Conservation (phyloP, 2,797 vertebrate species). For the Morus bassanus region DNA sequence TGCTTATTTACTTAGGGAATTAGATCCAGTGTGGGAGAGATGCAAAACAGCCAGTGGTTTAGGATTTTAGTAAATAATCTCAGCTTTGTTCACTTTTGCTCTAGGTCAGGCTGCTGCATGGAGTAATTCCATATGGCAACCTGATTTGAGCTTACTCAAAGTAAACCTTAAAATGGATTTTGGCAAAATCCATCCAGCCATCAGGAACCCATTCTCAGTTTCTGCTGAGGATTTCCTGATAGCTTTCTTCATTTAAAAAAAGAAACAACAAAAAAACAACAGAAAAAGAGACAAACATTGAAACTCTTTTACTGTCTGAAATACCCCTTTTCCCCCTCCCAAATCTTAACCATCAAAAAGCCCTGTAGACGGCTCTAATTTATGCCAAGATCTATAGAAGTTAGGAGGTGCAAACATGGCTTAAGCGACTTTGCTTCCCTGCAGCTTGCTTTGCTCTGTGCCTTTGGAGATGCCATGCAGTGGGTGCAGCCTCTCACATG, state of each 20-base stretch:
- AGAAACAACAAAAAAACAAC: background rate
- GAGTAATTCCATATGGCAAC: slow-evolving; percentile 75
- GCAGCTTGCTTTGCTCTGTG: rapidly evolving
- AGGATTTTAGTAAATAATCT: slow-evolving; percentile 68
- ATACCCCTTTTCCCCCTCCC: background rate
- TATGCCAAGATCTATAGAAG: background rate
- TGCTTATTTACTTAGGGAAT: slow-evolving; percentile 66
- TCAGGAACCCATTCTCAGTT: slow-evolving; percentile 72
- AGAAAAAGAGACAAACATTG: background rate
- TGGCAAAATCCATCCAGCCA: slow-evolving; percentile 65
- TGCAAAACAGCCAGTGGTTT: slow-evolving; percentile 57
- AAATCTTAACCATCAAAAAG: background rate
- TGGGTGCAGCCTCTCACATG: rapidly evolving
- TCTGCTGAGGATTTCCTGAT: slow-evolving; percentile 69
- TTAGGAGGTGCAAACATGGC: background rate
- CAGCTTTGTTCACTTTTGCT: slow-evolving; percentile 65
- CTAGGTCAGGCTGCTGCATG: slow-evolving; percentile 63
- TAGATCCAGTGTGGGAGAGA: slow-evolving; percentile 65
- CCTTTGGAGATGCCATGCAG: rapidly evolving
- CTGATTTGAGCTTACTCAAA: slow-evolving; percentile 64
- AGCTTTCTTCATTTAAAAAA: slow-evolving; percentile 53
- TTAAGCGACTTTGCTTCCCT: rapidly evolving
- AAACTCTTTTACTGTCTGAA: background rate
- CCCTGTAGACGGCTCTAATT: background rate
- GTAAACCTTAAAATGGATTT: slow-evolving; percentile 66